phyloP scores from a whole-genome alignment of 1,140 invertebrate species.

The Lanistes nyassanus region DNA sequence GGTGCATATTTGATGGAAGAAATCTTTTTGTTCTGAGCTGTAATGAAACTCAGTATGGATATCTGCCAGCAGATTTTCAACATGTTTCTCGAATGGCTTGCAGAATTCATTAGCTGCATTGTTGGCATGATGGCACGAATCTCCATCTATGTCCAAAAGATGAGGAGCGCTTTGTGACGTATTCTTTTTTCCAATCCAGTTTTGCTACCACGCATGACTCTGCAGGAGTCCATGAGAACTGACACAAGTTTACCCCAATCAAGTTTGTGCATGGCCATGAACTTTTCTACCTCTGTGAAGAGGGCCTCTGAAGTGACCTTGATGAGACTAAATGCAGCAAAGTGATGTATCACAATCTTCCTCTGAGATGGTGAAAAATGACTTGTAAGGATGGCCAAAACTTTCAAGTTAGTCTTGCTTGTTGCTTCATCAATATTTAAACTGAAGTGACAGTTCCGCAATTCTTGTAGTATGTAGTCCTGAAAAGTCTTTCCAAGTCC shows the following conservation, averaged over 20 bases:
- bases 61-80: conserved; percentile 40
- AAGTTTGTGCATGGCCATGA: conserved; percentile 31
- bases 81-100: conserved; percentile 37
- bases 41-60: conserved; percentile 51
- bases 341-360: conserved; percentile 21
- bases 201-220: conserved; percentile 51
- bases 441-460: conserved; percentile 30
- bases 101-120: conserved; percentile 48
- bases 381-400: conserved; percentile 37
- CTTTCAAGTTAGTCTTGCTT: conserved; percentile 28
- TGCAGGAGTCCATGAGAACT: conserved; percentile 49
- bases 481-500: conserved; percentile 28
- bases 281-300: conserved; percentile 27
- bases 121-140: conserved; percentile 50
- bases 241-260: conserved; percentile 48
- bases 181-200: conserved; percentile 45
- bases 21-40: conserved; percentile 36
- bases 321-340: conserved; percentile 17
- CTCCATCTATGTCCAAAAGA: conserved; percentile 53
- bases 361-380: conserved; percentile 6
- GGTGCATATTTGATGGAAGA: conserved; percentile 42
- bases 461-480: conserved; percentile 2
- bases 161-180: conserved; percentile 35
- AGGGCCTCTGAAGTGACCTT: conserved; percentile 28
- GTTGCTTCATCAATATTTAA: conserved; percentile 48